Evolutionary conservation across 2,888 invertebrate species (phyloP).

Genomic region (Cephus spinipes): DNA sequence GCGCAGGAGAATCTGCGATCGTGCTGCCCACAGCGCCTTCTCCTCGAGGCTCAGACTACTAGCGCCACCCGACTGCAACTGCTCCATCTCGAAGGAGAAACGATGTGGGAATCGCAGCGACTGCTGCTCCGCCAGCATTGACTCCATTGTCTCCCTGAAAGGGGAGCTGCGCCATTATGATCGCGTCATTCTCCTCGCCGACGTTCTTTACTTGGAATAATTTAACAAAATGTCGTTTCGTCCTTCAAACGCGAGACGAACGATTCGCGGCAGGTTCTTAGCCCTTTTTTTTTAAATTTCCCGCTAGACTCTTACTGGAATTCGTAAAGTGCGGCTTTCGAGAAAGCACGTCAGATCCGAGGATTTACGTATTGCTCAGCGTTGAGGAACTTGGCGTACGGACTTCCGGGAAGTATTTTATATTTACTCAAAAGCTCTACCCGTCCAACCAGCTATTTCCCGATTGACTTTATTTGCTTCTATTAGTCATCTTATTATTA

Average conservation of each 20-base stretch:
- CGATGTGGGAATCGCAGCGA: conserved; percentile 82
- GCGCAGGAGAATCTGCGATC: conserved; percentile 80
- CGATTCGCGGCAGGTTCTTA: too few relatives aligned
- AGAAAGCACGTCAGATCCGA: neutral
- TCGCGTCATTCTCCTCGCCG: too few relatives aligned
- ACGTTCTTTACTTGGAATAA: neutral
- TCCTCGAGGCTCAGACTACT: conserved; percentile 81
- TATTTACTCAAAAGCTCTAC: neutral
- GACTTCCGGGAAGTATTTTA: neutral
- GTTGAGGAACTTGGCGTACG: neutral
- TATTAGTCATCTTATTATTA: neutral
- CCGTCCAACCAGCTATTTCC: neutral
- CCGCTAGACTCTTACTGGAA: too few relatives aligned
- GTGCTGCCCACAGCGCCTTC: conserved; percentile 81
- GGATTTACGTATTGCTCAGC: neutral
- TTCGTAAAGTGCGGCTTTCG: neutral
- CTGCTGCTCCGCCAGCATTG: conserved; percentile 87
- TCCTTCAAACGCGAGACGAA: neutral
- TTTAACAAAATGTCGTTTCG: neutral
- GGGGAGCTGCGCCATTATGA: conserved; percentile 63
- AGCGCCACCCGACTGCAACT: conserved; percentile 69
- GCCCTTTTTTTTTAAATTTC: neutral
- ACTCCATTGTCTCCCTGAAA: conserved; percentile 90
- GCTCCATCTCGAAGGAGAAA: conserved; percentile 79
- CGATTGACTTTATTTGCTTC: neutral